These are phyloP conservation scores for Eulimnadia texana DNA, from an alignment of 1,140 invertebrate genomes.

Conservation along the genomic window DNA sequence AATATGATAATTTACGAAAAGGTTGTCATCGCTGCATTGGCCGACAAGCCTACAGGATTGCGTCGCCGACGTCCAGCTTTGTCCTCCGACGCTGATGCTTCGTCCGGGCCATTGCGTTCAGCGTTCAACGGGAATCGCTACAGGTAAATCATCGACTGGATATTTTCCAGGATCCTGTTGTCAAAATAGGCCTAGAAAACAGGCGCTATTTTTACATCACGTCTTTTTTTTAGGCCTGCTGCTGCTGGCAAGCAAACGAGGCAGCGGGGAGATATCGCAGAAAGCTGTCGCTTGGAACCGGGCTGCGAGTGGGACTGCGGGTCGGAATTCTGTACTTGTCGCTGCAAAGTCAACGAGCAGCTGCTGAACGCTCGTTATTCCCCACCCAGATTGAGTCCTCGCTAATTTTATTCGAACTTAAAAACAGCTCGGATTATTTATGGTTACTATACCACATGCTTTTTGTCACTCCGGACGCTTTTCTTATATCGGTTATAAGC, in stretches of 20 bases:
- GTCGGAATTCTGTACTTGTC: not conserved
- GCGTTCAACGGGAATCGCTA: too few species aligned
- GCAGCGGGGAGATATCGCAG: not conserved
- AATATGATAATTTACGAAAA: too few species aligned
- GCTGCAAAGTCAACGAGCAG: not conserved
- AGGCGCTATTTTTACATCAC: not conserved
- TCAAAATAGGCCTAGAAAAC: too few species aligned
- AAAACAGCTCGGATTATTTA: not conserved
- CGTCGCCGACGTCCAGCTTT: too few species aligned
- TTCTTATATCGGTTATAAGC: too few species aligned
- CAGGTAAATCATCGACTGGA: too few species aligned
- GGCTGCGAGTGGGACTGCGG: slow-evolving; percentile 6
- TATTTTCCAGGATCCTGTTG: too few species aligned
- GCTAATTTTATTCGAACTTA: not conserved
- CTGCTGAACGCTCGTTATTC: not conserved
- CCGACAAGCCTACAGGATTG: too few species aligned
- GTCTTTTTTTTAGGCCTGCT: not conserved
- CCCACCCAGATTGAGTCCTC: not conserved
- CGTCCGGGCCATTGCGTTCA: too few species aligned
- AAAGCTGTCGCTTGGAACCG: not conserved
- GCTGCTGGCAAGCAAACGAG: not conserved
- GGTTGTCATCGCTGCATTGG: too few species aligned
- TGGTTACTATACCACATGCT: not conserved
- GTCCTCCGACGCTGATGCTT: too few species aligned
- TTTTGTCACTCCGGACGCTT: too few species aligned